These are phyloP conservation scores for Cyprinus carpio DNA, from an alignment of 2,113 vertebrate genomes.

Conservation along the genomic window DNA sequence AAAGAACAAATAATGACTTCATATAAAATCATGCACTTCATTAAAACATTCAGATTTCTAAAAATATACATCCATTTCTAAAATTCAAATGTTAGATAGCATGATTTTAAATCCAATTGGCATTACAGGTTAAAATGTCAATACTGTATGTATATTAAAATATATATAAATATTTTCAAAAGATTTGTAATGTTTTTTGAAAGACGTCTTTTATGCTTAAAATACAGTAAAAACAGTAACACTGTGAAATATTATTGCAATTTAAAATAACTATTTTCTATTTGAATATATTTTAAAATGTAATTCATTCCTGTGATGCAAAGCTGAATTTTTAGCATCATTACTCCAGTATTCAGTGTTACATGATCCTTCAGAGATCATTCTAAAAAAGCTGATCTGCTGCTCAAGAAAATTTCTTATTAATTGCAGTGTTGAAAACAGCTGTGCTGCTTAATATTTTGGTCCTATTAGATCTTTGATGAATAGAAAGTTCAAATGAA, in stretches of 20 bases:
- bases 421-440: background rate
- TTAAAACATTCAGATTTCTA: background rate
- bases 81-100: background rate
- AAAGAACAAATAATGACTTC: background rate
- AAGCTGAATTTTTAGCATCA: background rate
- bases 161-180: background rate
- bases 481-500: background rate
- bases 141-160: background rate
- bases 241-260: background rate
- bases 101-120: background rate
- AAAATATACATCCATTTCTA: background rate
- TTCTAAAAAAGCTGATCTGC: background rate
- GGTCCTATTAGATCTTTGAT: background rate
- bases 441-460: background rate
- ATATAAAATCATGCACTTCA: background rate
- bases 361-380: background rate
- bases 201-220: background rate
- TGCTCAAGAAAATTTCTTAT: background rate
- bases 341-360: background rate
- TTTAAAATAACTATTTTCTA: background rate
- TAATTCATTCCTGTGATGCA: background rate
- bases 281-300: background rate
- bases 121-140: background rate
- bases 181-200: background rate
- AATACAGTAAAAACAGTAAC: background rate